phyloP scores from a whole-genome alignment of 1,140 invertebrate genomes.

The Idris sp. region DNA sequence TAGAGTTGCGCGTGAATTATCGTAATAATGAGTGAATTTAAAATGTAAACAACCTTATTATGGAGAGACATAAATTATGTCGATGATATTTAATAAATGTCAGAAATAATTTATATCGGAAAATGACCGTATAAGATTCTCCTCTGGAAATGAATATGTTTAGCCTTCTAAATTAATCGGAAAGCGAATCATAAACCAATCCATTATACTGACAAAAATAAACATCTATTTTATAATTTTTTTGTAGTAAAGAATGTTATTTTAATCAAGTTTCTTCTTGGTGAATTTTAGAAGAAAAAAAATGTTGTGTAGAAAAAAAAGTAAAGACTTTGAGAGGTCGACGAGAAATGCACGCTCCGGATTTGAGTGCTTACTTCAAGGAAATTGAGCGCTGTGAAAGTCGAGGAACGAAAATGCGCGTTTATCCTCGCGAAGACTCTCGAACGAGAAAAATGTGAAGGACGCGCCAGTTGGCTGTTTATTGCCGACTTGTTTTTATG shows the following conservation, averaged over 20 bases:
- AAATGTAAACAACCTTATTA: conserved; percentile 53
- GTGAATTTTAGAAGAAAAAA: too few relatives aligned
- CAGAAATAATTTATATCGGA: conserved; percentile 39
- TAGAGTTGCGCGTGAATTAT: conserved; percentile 37
- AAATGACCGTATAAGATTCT: conserved; percentile 26
- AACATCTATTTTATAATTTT: too few relatives aligned
- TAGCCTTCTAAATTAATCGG: conserved; percentile 9
- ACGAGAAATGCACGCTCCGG: conserved; percentile 24
- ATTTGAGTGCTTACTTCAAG: conserved; percentile 15
- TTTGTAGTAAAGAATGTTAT: too few relatives aligned
- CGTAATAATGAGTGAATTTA: conserved; percentile 34
- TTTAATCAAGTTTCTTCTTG: too few relatives aligned
- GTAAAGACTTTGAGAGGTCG: not conserved
- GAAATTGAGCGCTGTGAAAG: conserved; percentile 56
- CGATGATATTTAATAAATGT: conserved; percentile 49
- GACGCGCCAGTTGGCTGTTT: conserved; percentile 46
- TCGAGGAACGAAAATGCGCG: conserved; percentile 42
- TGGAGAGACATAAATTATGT: conserved; percentile 30
- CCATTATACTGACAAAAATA: too few relatives aligned
- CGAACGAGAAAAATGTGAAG: conserved; percentile 57
- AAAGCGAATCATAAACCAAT: conserved; percentile 5
- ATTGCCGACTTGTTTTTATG: conserved; percentile 45
- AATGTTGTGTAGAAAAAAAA: too few relatives aligned
- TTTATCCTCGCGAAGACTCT: conserved; percentile 31
- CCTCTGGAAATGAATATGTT: conserved; percentile 3